Base-by-base conservation (phyloP, 2,797 vertebrate genomes). In the Neoniphon sammara region DNA sequence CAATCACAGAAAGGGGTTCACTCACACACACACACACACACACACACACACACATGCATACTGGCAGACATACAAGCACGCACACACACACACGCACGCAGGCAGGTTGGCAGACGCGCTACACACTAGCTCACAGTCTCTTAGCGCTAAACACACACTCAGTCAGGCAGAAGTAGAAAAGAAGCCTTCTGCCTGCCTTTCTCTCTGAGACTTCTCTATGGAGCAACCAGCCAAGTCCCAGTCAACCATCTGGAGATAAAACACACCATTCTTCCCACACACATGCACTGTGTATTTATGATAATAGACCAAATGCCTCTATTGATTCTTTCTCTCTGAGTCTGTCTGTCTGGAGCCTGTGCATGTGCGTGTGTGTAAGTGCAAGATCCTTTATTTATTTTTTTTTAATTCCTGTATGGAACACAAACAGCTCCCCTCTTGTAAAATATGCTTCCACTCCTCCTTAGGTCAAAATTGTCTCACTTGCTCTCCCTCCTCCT, bases 281-380 rank as follows among this genome's bases (percentile, higher is more conserved):
- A 82, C 84, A 73, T 81, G 67, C 73, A 82, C 76, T 80, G 89
- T 91, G 84, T 90, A 82, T 87, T 93, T 93, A 91, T 91, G 91
- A 91, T 93, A 94, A 93, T 91, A 83, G 87, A 88, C 88, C 87
- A 91, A 92, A 93, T 93, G 91, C 83, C 81, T 87, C 86, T 91
- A 92, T 94, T 91, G 92, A 93, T 94, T 94, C 73, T 88, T 73
- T 81, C 77, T 85, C 77, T 89, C 65, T 85, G 84, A 80, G 18
- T 25, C 14, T 61, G 20, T 44, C 18, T 79, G 60, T 85, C 68
- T 87, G 74, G 83, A 55, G 82, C 46, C 57, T 70, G 70, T 30
- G 31, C 78, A 70, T 77, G 55, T 47, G 74, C 20, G 66, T 58
- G 73, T 71, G 71, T 36, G 27, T 80, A 71, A 74, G 49, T 47